These are phyloP conservation scores for Drosophila arawakana DNA, from an alignment of 1,140 invertebrate genomes.

Conservation along the genomic window DNA sequence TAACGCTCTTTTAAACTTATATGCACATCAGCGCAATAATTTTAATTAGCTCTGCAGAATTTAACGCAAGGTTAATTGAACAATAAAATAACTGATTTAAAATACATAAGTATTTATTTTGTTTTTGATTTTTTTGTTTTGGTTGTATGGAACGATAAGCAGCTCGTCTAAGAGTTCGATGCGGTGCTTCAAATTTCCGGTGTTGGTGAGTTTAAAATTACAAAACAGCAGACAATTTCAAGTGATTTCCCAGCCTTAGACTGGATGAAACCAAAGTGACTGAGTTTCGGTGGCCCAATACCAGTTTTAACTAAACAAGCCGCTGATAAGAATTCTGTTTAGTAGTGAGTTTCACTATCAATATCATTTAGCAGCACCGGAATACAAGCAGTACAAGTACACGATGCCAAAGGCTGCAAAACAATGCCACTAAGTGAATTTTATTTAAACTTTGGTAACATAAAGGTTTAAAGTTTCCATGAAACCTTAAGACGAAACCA, in stretches of 20 bases:
- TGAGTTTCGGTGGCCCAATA: slow-evolving; percentile 70
- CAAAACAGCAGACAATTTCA: slow-evolving; percentile 3
- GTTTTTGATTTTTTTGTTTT: not conserved
- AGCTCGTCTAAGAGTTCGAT: slow-evolving; percentile 17
- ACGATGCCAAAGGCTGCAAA: not conserved
- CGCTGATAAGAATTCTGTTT: slow-evolving; percentile 58
- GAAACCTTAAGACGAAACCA: no score
- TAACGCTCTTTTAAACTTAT: not conserved
- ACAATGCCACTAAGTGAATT: no score
- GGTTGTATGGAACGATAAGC: slow-evolving; percentile 47
- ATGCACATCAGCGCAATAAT: slow-evolving; percentile 28
- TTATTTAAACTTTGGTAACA: no score
- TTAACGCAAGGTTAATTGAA: slow-evolving; percentile 6
- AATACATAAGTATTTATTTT: not conserved
- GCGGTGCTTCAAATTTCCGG: slow-evolving; percentile 28
- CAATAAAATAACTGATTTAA: not conserved
- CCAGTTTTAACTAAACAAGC: slow-evolving; percentile 68
- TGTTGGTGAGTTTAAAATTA: slow-evolving; percentile 2
- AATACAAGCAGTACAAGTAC: slow-evolving; percentile 28
- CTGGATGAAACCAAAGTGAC: slow-evolving; percentile 65
- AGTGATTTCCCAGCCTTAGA: slow-evolving; percentile 10
- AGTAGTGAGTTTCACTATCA: slow-evolving; percentile 41
- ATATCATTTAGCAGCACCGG: slow-evolving; percentile 17
- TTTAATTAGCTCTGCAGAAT: slow-evolving; percentile 53
- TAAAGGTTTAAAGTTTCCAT: not conserved